Conservation (phyloP, 1,140 invertebrate species). For the Saccostrea cuccullata region DNA sequence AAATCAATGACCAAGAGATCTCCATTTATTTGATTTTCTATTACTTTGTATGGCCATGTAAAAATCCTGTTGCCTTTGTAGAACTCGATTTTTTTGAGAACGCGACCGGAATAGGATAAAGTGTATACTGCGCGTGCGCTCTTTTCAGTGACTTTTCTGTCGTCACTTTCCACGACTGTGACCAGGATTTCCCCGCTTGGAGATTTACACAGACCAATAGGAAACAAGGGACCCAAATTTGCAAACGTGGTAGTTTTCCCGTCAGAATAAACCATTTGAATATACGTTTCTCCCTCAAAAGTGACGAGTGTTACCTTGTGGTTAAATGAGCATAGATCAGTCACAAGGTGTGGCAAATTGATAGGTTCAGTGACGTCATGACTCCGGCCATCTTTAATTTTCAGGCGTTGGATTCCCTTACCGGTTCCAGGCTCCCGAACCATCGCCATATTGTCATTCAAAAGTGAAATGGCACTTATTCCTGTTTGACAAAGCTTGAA, state of each 20-base stretch:
- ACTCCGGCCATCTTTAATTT: neutral
- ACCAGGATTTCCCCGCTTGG: neutral
- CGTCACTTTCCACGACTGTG: neutral
- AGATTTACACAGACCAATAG: neutral
- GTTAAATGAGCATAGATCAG: neutral
- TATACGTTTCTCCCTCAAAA: neutral
- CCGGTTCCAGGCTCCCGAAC: neutral
- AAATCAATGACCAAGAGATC: neutral
- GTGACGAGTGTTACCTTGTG: neutral
- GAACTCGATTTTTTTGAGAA: neutral
- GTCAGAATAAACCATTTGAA: neutral
- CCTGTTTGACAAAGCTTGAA: neutral
- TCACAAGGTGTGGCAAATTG: neutral
- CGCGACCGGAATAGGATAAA: neutral
- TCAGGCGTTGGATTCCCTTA: neutral
- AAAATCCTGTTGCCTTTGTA: constrained; percentile 1
- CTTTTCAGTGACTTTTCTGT: neutral
- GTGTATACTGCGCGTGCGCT: neutral
- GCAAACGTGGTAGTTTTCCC: neutral
- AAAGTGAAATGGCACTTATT: neutral
- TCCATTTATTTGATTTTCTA: neutral
- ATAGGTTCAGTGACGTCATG: neutral
- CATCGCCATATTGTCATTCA: neutral
- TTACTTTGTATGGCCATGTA: neutral
- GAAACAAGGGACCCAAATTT: neutral